These are phyloP conservation scores for Diarsia rubi DNA, from an alignment of 2,888 invertebrate genomes.

Conservation along the genomic window DNA sequence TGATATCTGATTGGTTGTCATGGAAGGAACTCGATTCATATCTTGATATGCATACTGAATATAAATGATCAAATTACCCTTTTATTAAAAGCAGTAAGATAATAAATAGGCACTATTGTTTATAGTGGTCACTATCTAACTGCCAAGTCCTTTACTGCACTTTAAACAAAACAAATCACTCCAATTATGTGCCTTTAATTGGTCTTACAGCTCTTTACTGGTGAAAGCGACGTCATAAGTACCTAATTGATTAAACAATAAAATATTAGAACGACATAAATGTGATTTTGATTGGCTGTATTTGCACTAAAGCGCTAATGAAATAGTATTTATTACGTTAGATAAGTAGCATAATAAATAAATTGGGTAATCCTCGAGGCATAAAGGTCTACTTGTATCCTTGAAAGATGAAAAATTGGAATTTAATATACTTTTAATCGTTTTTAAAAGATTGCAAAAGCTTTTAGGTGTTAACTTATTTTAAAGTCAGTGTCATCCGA, in stretches of 20 bases:
- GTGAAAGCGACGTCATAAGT: neutral
- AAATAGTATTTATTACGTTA: constrained; percentile 4
- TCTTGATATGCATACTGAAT: constrained; percentile 12
- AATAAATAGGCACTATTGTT: constrained; percentile 13
- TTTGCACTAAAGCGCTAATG: neutral
- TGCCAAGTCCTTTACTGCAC: neutral
- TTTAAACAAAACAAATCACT: neutral
- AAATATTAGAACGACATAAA: constrained; percentile 12
- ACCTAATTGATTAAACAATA: constrained; percentile 8
- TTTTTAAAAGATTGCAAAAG: constrained; percentile 34
- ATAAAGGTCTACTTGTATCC: neutral
- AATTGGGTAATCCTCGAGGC: neutral
- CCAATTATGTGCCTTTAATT: neutral
- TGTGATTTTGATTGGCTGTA: neutral
- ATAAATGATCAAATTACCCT: constrained; percentile 10
- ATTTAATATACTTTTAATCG: constrained; percentile 35
- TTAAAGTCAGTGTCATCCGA: constrained; percentile 24
- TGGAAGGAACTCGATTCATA: constrained; percentile 23
- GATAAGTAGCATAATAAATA: constrained; percentile 6
- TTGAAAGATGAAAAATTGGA: constrained; percentile 21
- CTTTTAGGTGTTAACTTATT: neutral
- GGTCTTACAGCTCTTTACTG: neutral
- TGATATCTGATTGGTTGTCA: constrained; percentile 19
- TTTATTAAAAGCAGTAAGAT: constrained; percentile 10
- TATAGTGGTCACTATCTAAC: neutral